Base-by-base conservation (phyloP, 2,888 invertebrate species). In the Ornithoptera priamus region DNA sequence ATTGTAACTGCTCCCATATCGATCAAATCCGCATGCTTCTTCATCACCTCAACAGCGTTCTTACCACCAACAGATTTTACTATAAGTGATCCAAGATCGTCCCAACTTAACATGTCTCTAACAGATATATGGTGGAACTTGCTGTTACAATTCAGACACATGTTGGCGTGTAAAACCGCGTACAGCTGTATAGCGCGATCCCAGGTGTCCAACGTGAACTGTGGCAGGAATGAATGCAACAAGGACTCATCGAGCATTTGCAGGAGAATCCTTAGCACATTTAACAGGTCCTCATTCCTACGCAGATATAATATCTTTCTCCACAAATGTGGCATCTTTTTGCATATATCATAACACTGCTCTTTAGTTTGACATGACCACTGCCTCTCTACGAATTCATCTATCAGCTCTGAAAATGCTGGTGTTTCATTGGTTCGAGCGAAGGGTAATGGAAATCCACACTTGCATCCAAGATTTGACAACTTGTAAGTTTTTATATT, bases 261-360 rank as follows among this genome's bases (percentile, higher is more conserved):
- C 62, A 95, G 82, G 60, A 95, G 86, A 76, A 94, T 85, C 73
- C 93, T 89, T 71, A 95, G 75, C 46, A 94, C 84, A 75, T 90
- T 92, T 73, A 93, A 78, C n/a, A 94, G 78, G 72, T 93, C 89
- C 74, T 93, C 91, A 57, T 91, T 89, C 68, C 89, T 80, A 75
- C 91, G 84, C 70, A 93, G 78, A 69, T 91, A 87, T 30, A 95
- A 82, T 74, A 94, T 93, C 74, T 94, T 93, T 68, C 92, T 89
- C 94, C 95, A 95, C 78, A 95, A 87, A 75, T 93, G 94, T 62
- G 95, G 95, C 90, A 95, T 93, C 75, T 86, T 85, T 75, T 91
- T 93, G 73, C 94, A 94, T 58, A 94, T 86, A 74, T 90, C 88
- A 57, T 93, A 90, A 73, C 93, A 93, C 61, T 89, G 88, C 4